Evolutionary conservation across 2,797 vertebrate genomes (phyloP), one percentile per base, ranked within the genome.

Genomic region (Erithacus rubecula): DNA sequence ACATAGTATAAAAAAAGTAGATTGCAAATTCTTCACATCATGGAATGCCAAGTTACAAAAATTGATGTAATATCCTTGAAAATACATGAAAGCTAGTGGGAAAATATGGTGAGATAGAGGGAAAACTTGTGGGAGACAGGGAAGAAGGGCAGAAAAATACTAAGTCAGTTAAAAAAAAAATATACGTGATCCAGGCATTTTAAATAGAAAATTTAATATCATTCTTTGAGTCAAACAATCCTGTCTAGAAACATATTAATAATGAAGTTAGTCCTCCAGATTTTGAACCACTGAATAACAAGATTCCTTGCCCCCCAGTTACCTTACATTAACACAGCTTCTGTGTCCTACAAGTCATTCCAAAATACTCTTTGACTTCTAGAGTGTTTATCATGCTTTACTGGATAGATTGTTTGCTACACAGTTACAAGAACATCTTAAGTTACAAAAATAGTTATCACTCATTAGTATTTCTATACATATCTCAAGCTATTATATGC

Each of bases 401-500:
- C 92, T 86, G 92, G 85, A 83, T 85, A 92, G 95, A 94, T 93
- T 86, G 83, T 94, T 93, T 96, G 84, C 93, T 95, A 97, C 95
- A 97, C 92, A 90, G 82, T 88, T 97, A 97, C 95, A 96, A 94
- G 95, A 96, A 93, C 91, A 96, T 94, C 89, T 82, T 77, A 82
- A 97, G 89, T 97, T 97, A 97, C 96, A 98, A 98, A 98, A 98
- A 98, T 97, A 97, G 95, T 96, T 92, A 90, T 94, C 85, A 97
- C 96, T 90, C 95, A 64, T 96, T 96, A 95, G 84, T 87, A 95
- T 96, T 95, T 97, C 92, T 96, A 94, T 94, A 96, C 83, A 95
- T 93, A 84, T 94, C 30, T 88, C 91, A 94, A 91, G 87, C 87
- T 95, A 87, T 94, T 90, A 62, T 93, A 94, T 92, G 96, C 79